Base-by-base conservation (phyloP, 1,140 invertebrate species). In the Saccostrea glomerata region DNA sequence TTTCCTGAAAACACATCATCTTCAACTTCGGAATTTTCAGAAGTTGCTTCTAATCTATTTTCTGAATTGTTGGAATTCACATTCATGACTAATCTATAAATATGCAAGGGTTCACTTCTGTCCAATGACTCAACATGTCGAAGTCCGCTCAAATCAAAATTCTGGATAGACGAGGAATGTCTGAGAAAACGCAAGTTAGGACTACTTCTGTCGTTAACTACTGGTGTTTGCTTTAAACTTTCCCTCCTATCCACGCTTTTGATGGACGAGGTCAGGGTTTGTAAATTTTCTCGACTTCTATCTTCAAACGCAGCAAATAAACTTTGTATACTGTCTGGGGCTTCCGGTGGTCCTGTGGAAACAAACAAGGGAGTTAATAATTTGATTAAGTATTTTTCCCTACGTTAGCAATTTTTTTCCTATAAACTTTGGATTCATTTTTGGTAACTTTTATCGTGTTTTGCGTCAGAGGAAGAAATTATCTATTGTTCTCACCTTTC, bases 221-320 rank as follows among this genome's bases (percentile, higher is more conserved):
- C 55, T 17, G 70, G 25, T 30, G 92, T 90, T 30, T 56, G 70
- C 54, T 84, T 86, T 13, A 93, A 87, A 56, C 86, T 91, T 7
- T 54, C 63, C 55, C 88, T n/a, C 2, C 87, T 85, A 77, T 91
- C 87, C 87, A 92, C 92, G 3, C 85, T 85, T 25, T 90, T 87
- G 47, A 93, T 91, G n/a, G 91, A 89, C 55, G 86, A 58, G 40
- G 88, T 87, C 12, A 93, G 82, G 12, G 66, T 77, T 17, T 91
- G 83, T 56, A 93, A 85, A 17, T 83, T 90, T 23, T 90, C 58
- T 66, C 90, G 87, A 88, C 92, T 90, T 13, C 86, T 89, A 17
- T 91, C 90, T 82, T 93, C 92, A 88, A 92, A 92, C 17, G 92
- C 92, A 73, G 91, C 86, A 86, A 92, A 91, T 30, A 93, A 86